Evolutionary conservation across 2,888 invertebrate species (phyloP).

Genomic region (Phengaris arion): DNA sequence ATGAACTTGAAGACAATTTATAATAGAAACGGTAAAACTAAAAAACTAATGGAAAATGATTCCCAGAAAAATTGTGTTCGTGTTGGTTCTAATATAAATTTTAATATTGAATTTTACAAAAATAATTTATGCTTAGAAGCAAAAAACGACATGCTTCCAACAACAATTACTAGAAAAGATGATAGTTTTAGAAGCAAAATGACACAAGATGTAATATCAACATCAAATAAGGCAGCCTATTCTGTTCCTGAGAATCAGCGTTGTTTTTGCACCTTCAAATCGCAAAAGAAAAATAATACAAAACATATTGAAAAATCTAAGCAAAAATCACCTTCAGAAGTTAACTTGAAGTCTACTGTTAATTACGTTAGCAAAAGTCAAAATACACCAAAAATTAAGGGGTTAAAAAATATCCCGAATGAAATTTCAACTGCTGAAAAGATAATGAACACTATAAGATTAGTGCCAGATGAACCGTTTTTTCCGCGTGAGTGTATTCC

Average conservation of each 20-base stretch:
- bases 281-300: slow-evolving; percentile 36
- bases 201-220: neutral
- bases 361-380: neutral
- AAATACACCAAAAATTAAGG: slow-evolving; percentile 33
- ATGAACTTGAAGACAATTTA: slow-evolving; percentile 15
- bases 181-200: neutral
- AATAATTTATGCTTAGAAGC: slow-evolving; percentile 24
- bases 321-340: neutral
- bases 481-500: slow-evolving; percentile 47
- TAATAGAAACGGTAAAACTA: neutral
- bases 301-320: neutral
- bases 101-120: slow-evolving; percentile 37
- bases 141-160: neutral
- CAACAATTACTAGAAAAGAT: slow-evolving; percentile 15
- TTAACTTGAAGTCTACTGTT: neutral
- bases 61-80: neutral
- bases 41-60: neutral
- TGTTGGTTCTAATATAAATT: slow-evolving; percentile 39
- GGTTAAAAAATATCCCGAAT: neutral
- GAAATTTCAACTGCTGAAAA: neutral
- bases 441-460: neutral
- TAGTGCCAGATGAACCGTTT: neutral
- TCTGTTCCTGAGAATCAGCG: slow-evolving; percentile 36
- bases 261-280: slow-evolving; percentile 49
- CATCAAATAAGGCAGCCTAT: neutral